Evolutionary conservation across 2,888 invertebrate genomes (phyloP).

Genomic region (Eupeodes latifasciatus): DNA sequence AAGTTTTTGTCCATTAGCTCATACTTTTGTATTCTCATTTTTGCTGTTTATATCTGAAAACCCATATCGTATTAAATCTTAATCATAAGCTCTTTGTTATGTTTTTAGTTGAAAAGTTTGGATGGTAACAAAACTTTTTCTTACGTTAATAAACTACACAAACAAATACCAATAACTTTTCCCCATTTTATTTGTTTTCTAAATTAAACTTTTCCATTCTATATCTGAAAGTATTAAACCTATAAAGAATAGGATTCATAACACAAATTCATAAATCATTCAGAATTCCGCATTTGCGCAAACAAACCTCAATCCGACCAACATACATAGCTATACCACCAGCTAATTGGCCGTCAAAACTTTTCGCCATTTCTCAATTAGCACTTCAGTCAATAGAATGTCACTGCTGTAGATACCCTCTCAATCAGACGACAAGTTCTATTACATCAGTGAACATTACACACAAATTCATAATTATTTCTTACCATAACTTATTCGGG

Average conservation of each 20-base stretch:
- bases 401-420: constrained; percentile 38
- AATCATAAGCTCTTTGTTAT: too few species aligned
- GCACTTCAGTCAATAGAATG: constrained; percentile 59
- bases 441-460: background rate
- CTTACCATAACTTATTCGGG: background rate
- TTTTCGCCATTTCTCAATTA: constrained; percentile 58
- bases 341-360: constrained; percentile 56
- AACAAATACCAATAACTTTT: too few species aligned
- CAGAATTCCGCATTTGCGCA: background rate
- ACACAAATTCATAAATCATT: background rate
- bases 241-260: constrained; percentile 12
- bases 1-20: too few species aligned
- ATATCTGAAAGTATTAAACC: background rate
- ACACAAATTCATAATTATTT: background rate
- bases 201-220: background rate
- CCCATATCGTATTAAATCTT: too few species aligned
- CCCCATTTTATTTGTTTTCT: background rate
- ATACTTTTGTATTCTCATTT: too few species aligned
- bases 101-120: too few species aligned
- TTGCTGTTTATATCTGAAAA: too few species aligned
- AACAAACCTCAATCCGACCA: background rate
- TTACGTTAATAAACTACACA: too few species aligned
- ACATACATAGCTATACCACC: background rate
- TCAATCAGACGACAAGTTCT: constrained; percentile 36
- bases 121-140: too few species aligned